A percentile compares a stretch with the other conserved stretches of the same genome.
Conservation (phyloP, 2,888 invertebrate genomes). For the Alitta virens region DNA sequence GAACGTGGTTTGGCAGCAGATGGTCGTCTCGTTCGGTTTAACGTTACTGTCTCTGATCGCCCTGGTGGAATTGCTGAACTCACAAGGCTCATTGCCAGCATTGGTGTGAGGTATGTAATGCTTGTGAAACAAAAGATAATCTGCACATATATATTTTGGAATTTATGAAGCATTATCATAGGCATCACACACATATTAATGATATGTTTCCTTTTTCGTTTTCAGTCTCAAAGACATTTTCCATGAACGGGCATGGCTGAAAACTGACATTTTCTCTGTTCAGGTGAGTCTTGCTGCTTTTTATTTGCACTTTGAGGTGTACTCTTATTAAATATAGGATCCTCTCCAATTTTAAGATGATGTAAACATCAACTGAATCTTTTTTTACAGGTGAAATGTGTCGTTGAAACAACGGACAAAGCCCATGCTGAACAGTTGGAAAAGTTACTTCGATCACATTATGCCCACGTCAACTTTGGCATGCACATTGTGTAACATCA, state of each 20-base stretch:
- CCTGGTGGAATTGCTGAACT: conserved; percentile 86
- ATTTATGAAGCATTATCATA: not conserved
- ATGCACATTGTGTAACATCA: conserved; percentile 17
- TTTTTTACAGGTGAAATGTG: conserved; percentile 73
- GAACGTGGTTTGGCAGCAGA: conserved; percentile 87
- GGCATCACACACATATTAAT: not conserved
- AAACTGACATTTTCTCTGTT: conserved; percentile 75
- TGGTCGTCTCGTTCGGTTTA: conserved; percentile 69
- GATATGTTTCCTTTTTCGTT: conserved; percentile 9
- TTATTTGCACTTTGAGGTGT: too few species aligned
- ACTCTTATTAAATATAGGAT: too few species aligned
- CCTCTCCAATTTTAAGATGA: too few species aligned
- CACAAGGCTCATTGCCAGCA: conserved; percentile 71
- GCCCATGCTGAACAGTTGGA: conserved; percentile 70
- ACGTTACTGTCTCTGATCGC: conserved; percentile 69
- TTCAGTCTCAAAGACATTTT: conserved; percentile 84
- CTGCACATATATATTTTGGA: too few species aligned
- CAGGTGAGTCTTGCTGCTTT: conserved; percentile 38
- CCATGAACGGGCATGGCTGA: conserved; percentile 93
- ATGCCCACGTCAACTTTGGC: conserved; percentile 37
- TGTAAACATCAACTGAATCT: too few species aligned
- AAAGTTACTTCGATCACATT: conserved; percentile 36
- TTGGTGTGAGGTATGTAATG: conserved; percentile 70
- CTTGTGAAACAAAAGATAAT: too few species aligned
- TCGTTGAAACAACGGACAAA: conserved; percentile 83